A percentile compares a stretch with the other conserved stretches of the same genome.
These are phyloP conservation scores for Albula goreensis DNA, from an alignment of 2,113 vertebrate genomes.

Conservation along the genomic window DNA sequence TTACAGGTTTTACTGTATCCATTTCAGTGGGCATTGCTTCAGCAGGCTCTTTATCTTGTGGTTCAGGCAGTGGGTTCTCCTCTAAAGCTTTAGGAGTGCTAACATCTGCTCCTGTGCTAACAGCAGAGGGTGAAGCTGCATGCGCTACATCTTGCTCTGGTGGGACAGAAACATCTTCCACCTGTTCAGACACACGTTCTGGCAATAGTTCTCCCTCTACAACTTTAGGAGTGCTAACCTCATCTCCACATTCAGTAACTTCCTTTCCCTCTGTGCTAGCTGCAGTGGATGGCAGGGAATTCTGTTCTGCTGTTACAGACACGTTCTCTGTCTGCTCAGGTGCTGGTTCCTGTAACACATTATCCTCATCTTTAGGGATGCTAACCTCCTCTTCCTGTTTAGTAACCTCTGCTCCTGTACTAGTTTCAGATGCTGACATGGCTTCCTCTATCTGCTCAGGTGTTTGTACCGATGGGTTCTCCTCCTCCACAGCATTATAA, in stretches of 20 bases:
- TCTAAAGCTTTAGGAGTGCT: neutral
- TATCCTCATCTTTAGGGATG: too few relatives aligned
- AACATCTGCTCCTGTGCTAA: too few relatives aligned
- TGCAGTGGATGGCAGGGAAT: conserved; percentile 49
- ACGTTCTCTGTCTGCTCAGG: too few relatives aligned
- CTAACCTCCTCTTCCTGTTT: neutral
- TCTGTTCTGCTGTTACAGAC: too few relatives aligned
- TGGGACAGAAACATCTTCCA: neutral
- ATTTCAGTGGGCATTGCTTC: neutral
- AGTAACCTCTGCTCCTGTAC: neutral
- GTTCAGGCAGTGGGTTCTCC: conserved; percentile 22
- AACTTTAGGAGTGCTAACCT: neutral
- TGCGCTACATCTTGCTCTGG: neutral
- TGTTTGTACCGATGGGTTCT: neutral
- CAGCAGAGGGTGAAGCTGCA: too few relatives aligned
- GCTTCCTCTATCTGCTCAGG: conserved; percentile 44
- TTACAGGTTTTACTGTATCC: neutral
- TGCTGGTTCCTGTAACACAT: too few relatives aligned
- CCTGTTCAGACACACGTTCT: neutral
- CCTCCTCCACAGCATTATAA: neutral
- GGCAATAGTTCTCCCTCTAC: conserved; percentile 28
- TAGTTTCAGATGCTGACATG: conserved; percentile 49
- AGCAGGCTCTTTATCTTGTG: conserved; percentile 48
- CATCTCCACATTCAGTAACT: neutral
- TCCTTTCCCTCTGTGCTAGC: conserved; percentile 21